A percentile compares a stretch with the other conserved stretches of the same genome.
phyloP scores from a whole-genome alignment of 2,888 invertebrate genomes.

The Caenorhabditis becei region DNA sequence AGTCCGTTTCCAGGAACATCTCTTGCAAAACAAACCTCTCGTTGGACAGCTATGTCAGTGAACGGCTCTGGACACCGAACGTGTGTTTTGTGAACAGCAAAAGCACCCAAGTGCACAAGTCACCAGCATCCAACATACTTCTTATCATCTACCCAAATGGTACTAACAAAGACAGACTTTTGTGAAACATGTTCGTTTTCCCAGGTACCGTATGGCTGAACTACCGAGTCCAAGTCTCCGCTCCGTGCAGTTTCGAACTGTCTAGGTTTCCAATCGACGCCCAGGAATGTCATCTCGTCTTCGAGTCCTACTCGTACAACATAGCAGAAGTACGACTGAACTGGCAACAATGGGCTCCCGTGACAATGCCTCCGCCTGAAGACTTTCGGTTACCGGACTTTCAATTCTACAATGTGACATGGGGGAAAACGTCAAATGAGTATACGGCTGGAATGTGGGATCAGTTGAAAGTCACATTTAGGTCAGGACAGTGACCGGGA shows the following conservation, averaged over 20 bases:
- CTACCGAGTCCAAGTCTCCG: slow-evolving; percentile 80
- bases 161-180: no score
- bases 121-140: slow-evolving; percentile 79
- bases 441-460: slow-evolving; percentile 81
- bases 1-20: slow-evolving; percentile 70
- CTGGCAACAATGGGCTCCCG: slow-evolving; percentile 80
- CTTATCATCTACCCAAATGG: slow-evolving; percentile 81
- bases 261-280: slow-evolving; percentile 79
- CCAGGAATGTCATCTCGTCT: slow-evolving; percentile 79
- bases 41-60: slow-evolving; percentile 79
- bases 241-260: slow-evolving; percentile 78
- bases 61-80: slow-evolving; percentile 80
- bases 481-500: no score
- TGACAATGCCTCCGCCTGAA: slow-evolving; percentile 78
- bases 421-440: slow-evolving; percentile 72
- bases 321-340: slow-evolving; percentile 76
- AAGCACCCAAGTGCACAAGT: slow-evolving; percentile 78
- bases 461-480: slow-evolving; percentile 80
- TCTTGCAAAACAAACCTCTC: slow-evolving; percentile 80
- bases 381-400: slow-evolving; percentile 79
- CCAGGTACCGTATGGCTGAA: slow-evolving; percentile 81
- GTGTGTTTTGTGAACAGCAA: slow-evolving; percentile 81
- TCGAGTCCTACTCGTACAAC: slow-evolving; percentile 81
- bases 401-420: slow-evolving; percentile 79
- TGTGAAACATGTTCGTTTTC: slow-evolving; percentile 17